These are phyloP conservation scores for Diplodus sargus DNA, from an alignment of 2,797 vertebrate genomes.

Conservation along the genomic window DNA sequence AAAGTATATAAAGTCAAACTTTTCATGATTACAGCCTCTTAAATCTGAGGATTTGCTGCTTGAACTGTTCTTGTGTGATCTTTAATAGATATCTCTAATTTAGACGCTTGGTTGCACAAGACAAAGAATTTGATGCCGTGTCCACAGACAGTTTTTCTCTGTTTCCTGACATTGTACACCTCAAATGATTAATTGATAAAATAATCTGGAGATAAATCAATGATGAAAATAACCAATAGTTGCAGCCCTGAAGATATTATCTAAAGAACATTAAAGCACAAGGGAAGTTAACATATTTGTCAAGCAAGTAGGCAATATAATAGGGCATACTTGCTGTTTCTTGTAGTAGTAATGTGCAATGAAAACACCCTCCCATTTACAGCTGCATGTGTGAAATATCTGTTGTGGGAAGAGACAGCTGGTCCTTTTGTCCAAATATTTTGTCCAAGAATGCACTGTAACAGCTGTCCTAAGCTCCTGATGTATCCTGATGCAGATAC, in stretches of 20 bases:
- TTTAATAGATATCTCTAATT: background rate
- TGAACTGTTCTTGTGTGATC: background rate
- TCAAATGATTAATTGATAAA: background rate
- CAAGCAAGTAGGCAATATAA: background rate
- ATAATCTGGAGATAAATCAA: background rate
- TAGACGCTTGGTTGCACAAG: background rate
- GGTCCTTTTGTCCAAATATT: background rate
- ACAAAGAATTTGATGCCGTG: background rate
- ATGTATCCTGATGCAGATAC: background rate
- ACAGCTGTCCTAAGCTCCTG: background rate
- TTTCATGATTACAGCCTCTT: slow-evolving; percentile 4
- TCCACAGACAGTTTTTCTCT: background rate
- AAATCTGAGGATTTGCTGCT: background rate
- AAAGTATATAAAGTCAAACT: background rate
- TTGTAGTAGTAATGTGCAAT: background rate
- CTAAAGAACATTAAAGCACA: background rate
- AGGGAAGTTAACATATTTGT: background rate
- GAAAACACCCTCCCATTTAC: background rate
- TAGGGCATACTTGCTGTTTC: background rate
- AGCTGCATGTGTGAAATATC: background rate
- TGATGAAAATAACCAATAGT: background rate
- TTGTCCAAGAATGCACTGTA: too few species aligned
- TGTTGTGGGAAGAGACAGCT: background rate
- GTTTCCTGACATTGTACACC: background rate
- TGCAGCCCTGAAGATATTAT: background rate